These are phyloP conservation scores for Listronotus bonariensis DNA, from an alignment of 1,140 invertebrate species.

Conservation along the genomic window DNA sequence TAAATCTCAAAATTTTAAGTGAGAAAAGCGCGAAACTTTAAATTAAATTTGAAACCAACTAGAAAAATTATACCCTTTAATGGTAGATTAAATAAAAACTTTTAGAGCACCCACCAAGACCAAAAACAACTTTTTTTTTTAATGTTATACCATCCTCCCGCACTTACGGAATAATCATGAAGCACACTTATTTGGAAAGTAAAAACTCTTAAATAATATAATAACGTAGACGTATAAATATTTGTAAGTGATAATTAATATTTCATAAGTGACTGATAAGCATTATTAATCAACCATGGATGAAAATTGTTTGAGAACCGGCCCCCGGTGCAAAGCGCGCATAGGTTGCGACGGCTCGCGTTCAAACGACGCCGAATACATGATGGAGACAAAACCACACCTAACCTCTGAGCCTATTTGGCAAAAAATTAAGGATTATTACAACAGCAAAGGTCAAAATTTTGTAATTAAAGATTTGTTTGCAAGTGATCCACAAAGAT, in stretches of 20 bases:
- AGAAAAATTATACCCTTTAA: too few species aligned
- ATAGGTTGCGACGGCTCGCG: constrained; percentile 6
- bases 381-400: constrained; percentile 40
- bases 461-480: constrained; percentile 81
- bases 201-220: background rate
- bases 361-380: constrained; percentile 2
- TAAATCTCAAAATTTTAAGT: too few species aligned
- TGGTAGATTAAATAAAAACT: too few species aligned
- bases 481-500: constrained; percentile 73
- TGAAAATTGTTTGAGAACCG: constrained; percentile 28
- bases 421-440: constrained; percentile 75
- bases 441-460: constrained; percentile 66
- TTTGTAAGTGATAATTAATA: constrained; percentile 1
- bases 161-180: too few species aligned
- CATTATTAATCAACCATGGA: constrained; percentile 9
- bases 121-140: too few species aligned
- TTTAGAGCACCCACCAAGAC: too few species aligned
- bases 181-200: background rate
- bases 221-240: background rate
- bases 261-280: constrained; percentile 7
- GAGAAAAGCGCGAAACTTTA: too few species aligned
- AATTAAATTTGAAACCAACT: too few species aligned
- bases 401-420: constrained; percentile 71
- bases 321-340: constrained; percentile 33
- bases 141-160: too few species aligned